Evolutionary conservation across 1,140 invertebrate species (phyloP).

Genomic region (Kradibia gibbosae): DNA sequence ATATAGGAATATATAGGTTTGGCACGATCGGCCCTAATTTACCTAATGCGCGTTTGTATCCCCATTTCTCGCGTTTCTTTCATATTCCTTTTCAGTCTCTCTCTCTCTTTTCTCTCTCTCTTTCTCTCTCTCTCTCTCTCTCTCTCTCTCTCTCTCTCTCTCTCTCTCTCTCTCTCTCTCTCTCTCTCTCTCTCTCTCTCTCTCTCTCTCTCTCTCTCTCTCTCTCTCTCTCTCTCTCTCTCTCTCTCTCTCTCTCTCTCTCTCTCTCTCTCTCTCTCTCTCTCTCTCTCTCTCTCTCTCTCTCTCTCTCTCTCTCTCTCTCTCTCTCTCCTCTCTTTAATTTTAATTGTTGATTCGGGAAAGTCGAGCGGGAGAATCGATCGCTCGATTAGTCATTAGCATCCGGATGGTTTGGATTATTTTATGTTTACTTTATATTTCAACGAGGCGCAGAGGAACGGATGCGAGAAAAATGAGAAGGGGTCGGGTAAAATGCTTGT

Average conservation of each 20-base stretch:
- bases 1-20: not conserved
- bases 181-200: not conserved
- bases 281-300: not conserved
- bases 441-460: no score
- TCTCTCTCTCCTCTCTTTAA: not conserved
- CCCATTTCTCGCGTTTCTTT: conserved; percentile 30
- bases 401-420: not conserved
- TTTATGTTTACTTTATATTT: not conserved
- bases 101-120: no score
- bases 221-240: not conserved
- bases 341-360: not conserved
- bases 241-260: not conserved
- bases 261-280: not conserved
- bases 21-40: conserved; percentile 37
- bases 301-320: not conserved
- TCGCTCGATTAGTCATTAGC: not conserved
- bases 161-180: not conserved
- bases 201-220: not conserved
- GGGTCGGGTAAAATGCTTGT: no score
- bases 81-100: no score
- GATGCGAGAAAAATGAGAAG: no score
- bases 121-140: not conserved
- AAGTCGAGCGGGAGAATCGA: not conserved
- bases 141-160: not conserved
- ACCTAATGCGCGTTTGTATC: conserved; percentile 38